These are phyloP conservation scores for Mionectes olivaceus DNA, from an alignment of 2,797 vertebrate species.

Conservation along the genomic window DNA sequence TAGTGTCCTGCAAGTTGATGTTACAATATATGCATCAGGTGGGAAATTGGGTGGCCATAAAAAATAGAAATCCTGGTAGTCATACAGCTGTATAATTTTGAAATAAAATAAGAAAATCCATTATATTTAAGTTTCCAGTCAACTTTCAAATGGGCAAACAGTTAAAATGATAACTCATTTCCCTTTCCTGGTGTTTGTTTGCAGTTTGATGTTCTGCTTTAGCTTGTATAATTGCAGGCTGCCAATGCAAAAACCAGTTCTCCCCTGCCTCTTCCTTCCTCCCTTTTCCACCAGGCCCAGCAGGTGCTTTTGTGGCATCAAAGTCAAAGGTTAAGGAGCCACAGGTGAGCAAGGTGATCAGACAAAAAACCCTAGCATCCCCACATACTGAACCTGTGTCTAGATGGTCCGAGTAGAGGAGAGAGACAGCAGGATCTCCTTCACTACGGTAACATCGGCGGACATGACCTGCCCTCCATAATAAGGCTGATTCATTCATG, in stretches of 20 bases:
- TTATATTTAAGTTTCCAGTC: neutral
- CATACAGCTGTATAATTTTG: neutral
- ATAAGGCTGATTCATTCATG: neutral
- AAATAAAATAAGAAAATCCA: neutral
- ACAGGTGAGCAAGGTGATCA: neutral
- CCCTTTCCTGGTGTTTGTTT: neutral
- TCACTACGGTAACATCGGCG: neutral
- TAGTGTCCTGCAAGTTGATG: neutral
- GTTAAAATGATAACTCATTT: neutral
- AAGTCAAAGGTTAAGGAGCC: neutral
- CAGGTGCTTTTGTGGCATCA: neutral
- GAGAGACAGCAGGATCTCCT: neutral
- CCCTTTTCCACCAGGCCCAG: neutral
- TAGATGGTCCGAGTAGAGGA: neutral
- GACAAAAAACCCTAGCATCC: rapidly evolving
- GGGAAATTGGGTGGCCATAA: neutral
- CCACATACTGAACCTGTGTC: neutral
- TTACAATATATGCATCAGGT: neutral
- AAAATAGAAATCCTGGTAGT: neutral
- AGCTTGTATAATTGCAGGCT: neutral
- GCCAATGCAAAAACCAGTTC: neutral
- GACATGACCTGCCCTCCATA: neutral
- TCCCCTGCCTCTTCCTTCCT: neutral
- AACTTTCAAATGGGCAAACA: neutral
- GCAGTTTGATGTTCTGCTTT: neutral